These are phyloP conservation scores for Nomada hirtipes DNA, from an alignment of 2,888 invertebrate species.

Conservation along the genomic window DNA sequence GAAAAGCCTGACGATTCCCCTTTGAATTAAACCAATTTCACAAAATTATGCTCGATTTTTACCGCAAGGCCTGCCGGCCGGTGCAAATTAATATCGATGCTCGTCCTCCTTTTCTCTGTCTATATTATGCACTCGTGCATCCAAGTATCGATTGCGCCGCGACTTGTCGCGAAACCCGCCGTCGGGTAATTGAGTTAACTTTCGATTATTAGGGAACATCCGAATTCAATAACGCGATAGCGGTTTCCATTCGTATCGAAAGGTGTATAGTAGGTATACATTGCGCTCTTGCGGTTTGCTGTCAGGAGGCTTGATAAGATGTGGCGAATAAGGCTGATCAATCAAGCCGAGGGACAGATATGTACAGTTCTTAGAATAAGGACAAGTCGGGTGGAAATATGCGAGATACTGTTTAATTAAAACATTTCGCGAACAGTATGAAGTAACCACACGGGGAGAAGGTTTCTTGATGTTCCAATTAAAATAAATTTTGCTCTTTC, in stretches of 20 bases:
- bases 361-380: not conserved
- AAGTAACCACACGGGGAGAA: too few relatives aligned
- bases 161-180: not conserved
- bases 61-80: not conserved
- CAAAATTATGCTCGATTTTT: conserved; percentile 52
- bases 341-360: conserved; percentile 2
- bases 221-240: conserved; percentile 12
- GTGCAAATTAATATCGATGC: conserved; percentile 32
- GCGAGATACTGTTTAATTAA: too few relatives aligned
- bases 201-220: conserved; percentile 34
- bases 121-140: not conserved
- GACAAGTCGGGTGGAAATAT: too few relatives aligned
- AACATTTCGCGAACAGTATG: too few relatives aligned
- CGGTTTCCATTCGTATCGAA: not conserved
- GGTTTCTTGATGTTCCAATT: too few relatives aligned
- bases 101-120: not conserved
- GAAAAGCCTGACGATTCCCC: conserved; percentile 34
- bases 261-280: not conserved
- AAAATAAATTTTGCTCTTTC: too few relatives aligned
- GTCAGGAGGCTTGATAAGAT: conserved; percentile 14
- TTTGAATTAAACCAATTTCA: conserved; percentile 49
- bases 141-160: not conserved
- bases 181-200: conserved; percentile 43
- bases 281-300: conserved; percentile 18
- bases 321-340: conserved; percentile 3